phyloP scores from a whole-genome alignment of 2,113 vertebrate species.

The Brachyhypopomus occidentalis region DNA sequence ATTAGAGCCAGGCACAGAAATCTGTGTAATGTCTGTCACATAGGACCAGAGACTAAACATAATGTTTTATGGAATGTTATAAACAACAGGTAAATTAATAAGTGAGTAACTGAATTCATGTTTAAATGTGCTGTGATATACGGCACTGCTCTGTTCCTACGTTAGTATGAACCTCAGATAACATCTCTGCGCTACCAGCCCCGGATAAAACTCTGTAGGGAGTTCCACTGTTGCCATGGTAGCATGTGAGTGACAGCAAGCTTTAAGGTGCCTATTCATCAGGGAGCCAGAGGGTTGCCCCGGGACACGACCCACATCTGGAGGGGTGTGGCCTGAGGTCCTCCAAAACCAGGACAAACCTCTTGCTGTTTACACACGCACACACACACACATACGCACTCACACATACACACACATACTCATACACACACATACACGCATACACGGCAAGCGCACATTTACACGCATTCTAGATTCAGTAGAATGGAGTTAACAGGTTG shows the following conservation, averaged over 20 bases:
- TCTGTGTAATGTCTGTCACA: too few relatives aligned
- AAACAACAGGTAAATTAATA: too few relatives aligned
- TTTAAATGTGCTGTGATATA: too few relatives aligned
- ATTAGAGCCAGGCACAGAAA: too few relatives aligned
- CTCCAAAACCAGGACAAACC: constrained; percentile 54
- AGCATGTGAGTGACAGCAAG: constrained; percentile 23
- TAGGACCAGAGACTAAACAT: too few relatives aligned
- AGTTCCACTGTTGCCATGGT: constrained; percentile 1
- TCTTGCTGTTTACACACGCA: constrained; percentile 11
- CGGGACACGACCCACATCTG: constrained; percentile 34
- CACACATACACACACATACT: background rate
- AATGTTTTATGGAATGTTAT: too few relatives aligned
- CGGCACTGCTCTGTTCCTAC: too few relatives aligned
- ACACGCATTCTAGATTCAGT: background rate
- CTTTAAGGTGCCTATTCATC: constrained; percentile 15
- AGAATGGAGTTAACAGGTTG: background rate
- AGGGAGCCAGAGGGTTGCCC: constrained; percentile 15
- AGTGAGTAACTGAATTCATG: too few relatives aligned
- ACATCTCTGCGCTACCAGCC: background rate
- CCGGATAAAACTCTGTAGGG: background rate
- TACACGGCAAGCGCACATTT: background rate
- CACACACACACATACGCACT: constrained; percentile 16
- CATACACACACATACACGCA: constrained; percentile 2
- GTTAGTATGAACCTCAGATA: background rate
- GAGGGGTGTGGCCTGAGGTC: constrained; percentile 56